Percentiles rank a stretch among this genome's conserved stretches.
Conservation (phyloP, 2,888 invertebrate species). For the Polia nebulosa region DNA sequence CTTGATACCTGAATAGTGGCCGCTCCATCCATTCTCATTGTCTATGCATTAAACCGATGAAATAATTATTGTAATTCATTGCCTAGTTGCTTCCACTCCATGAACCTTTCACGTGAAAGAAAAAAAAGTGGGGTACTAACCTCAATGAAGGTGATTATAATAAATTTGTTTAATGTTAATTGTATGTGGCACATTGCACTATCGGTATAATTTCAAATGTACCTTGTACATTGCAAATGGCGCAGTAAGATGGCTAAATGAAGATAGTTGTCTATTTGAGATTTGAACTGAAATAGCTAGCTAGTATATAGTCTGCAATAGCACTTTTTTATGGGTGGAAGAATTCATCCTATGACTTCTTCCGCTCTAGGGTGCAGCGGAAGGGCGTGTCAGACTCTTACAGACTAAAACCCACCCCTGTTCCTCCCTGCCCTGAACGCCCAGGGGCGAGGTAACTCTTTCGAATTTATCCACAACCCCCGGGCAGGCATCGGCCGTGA, state of each 20-base stretch:
- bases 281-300: neutral
- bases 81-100: constrained; percentile 34
- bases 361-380: too few species aligned
- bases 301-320: too few species aligned
- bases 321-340: too few species aligned
- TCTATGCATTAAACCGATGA: constrained; percentile 10
- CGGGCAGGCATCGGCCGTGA: too few species aligned
- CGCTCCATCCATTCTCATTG: neutral
- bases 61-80: constrained; percentile 23
- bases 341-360: too few species aligned
- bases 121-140: constrained; percentile 48
- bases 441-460: too few species aligned
- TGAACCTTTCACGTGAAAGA: constrained; percentile 57
- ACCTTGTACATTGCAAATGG: constrained; percentile 6
- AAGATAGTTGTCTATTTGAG: neutral
- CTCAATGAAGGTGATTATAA: constrained; percentile 44
- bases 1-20: neutral
- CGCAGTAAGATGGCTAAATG: constrained; percentile 16
- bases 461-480: too few species aligned
- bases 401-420: too few species aligned
- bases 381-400: too few species aligned
- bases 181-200: constrained; percentile 43
- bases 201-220: constrained; percentile 31
- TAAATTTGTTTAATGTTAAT: constrained; percentile 57
- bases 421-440: too few species aligned